Conservation (phyloP, 2,888 invertebrate genomes). For the Scelioninae gen. 1 region DNA sequence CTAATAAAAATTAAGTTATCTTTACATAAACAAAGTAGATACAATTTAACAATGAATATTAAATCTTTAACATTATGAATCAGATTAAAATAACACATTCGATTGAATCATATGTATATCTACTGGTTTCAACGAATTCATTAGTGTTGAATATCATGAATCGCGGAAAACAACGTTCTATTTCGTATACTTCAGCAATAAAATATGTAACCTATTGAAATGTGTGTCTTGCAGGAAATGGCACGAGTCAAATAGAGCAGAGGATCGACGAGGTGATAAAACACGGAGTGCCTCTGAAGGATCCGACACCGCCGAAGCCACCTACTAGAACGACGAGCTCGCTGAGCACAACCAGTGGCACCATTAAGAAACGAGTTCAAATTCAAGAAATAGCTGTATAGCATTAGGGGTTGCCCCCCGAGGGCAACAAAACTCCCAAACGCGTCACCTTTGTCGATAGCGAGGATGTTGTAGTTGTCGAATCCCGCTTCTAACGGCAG, state of each 20-base stretch:
- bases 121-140: not conserved
- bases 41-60: too few relatives aligned
- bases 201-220: conserved; percentile 37
- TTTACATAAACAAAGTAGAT: too few relatives aligned
- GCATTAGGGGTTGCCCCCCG: conserved; percentile 85
- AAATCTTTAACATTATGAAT: too few relatives aligned
- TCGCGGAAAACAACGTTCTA: not conserved
- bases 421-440: conserved; percentile 81
- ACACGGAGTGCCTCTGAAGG: conserved; percentile 67
- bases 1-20: too few relatives aligned
- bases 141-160: not conserved
- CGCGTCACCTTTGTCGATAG: conserved; percentile 82
- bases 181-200: conserved; percentile 8
- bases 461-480: conserved; percentile 73
- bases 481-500: conserved; percentile 79
- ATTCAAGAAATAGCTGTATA: conserved; percentile 93
- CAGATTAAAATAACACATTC: not conserved
- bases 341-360: conserved; percentile 81
- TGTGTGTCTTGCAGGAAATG: conserved; percentile 55
- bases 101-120: not conserved
- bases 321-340: conserved; percentile 82
- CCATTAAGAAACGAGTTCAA: conserved; percentile 91
- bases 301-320: conserved; percentile 81
- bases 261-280: conserved; percentile 69
- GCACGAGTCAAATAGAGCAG: conserved; percentile 68